Evolutionary conservation across 2,888 invertebrate genomes (phyloP).

Genomic region (Heliconius erato): DNA sequence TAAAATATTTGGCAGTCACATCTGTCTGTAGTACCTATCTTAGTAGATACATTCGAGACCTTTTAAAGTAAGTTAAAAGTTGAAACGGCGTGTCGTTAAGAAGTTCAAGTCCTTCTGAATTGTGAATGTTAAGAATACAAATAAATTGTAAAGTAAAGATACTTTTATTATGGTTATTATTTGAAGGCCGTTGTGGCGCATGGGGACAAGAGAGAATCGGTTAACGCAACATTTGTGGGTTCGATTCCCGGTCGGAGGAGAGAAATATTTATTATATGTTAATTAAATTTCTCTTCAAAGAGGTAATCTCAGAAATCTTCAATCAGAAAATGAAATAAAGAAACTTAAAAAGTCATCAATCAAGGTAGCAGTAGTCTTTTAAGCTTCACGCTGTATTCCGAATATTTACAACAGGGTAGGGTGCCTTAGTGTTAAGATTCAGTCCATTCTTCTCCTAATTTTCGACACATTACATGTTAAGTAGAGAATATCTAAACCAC

Average conservation of each 20-base stretch:
- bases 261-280: background rate
- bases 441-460: too few species aligned
- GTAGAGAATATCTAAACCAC: too few species aligned
- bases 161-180: background rate
- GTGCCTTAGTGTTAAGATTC: too few species aligned
- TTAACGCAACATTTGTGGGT: background rate
- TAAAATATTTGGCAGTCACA: background rate
- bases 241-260: background rate
- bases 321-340: too few species aligned
- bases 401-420: too few species aligned
- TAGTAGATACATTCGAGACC: background rate
- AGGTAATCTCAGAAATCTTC: too few species aligned
- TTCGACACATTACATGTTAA: too few species aligned
- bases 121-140: background rate
- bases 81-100: conserved; percentile 3
- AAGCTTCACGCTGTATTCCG: too few species aligned
- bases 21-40: background rate
- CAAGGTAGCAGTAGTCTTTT: too few species aligned
- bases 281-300: too few species aligned
- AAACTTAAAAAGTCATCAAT: too few species aligned
- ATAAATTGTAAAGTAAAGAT: background rate
- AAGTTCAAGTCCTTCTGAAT: background rate
- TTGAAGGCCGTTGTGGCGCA: background rate
- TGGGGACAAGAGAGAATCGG: background rate
- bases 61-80: conserved; percentile 26